phyloP scores from a whole-genome alignment of 2,888 invertebrate genomes.

The Torymus auratus region DNA sequence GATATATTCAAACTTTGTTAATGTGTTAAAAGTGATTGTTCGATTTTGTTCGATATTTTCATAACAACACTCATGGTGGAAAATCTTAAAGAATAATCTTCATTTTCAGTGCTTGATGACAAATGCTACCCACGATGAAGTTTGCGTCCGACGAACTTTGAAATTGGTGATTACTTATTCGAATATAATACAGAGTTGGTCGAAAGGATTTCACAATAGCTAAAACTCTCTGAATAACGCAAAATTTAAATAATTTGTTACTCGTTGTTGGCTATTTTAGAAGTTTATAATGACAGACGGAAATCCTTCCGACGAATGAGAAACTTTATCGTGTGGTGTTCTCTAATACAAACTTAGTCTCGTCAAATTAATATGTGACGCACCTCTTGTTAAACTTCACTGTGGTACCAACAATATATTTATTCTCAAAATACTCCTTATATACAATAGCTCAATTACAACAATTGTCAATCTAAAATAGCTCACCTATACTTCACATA shows the following conservation, averaged over 20 bases:
- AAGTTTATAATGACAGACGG: no score
- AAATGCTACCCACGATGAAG: constrained; percentile 53
- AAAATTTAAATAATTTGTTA: no score
- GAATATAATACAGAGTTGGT: constrained; percentile 36
- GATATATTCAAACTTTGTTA: no score
- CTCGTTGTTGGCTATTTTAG: no score
- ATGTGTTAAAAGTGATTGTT: no score
- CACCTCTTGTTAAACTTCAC: no score
- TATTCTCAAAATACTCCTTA: no score
- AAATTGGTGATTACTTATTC: constrained; percentile 58
- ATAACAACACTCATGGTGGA: not conserved
- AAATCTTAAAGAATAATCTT: constrained; percentile 44
- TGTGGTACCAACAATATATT: no score
- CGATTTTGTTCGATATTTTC: no score
- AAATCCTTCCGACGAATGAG: constrained; percentile 38
- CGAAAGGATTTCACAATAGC: constrained; percentile 15
- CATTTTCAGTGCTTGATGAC: constrained; percentile 57
- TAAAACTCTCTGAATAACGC: not conserved
- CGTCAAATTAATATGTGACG: not conserved
- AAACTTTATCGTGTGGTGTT: constrained; percentile 55
- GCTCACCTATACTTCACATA: constrained; percentile 7
- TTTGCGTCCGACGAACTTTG: constrained; percentile 51
- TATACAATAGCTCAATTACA: no score
- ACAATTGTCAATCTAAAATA: not conserved
- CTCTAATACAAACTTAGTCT: constrained; percentile 1